phyloP scores from a whole-genome alignment of 2,888 invertebrate species.

The Brachypterus glaber region DNA sequence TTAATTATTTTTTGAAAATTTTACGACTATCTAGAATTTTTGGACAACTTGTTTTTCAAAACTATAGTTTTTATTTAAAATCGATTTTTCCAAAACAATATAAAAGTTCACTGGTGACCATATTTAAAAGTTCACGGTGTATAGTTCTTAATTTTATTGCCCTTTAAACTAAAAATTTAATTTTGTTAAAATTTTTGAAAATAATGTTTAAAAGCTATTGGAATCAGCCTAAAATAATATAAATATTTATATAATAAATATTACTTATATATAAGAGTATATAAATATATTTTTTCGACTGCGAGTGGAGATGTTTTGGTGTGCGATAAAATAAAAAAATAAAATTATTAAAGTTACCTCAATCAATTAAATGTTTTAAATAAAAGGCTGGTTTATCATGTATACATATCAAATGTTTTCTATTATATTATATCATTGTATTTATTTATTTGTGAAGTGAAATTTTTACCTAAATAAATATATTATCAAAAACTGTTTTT shows the following conservation, averaged over 20 bases:
- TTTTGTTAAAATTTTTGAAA: no score
- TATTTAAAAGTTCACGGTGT: no score
- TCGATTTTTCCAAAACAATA: no score
- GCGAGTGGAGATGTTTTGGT: conserved; percentile 35
- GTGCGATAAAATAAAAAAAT: conserved; percentile 27
- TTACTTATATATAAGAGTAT: conserved; percentile 28
- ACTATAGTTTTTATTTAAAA: no score
- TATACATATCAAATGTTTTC: conserved; percentile 37
- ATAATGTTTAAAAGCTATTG: no score
- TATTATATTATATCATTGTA: conserved; percentile 31
- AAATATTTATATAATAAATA: conserved; percentile 21
- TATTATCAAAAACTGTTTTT: conserved; percentile 21
- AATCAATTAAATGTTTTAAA: conserved; percentile 28
- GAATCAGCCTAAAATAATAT: no score
- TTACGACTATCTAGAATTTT: no score
- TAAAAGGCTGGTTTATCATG: conserved; percentile 36
- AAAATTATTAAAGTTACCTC: conserved; percentile 28
- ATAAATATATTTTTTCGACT: conserved; percentile 41
- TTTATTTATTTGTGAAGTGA: conserved; percentile 35
- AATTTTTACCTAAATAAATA: conserved; percentile 39
- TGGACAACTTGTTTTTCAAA: no score
- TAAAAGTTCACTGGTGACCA: no score
- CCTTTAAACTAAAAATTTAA: no score
- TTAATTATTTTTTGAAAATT: no score
- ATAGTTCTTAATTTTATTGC: no score